Evolutionary conservation across 1,140 invertebrate species (phyloP), one percentile per base, ranked within the genome.

Genomic region (Parasteatoda tepidariorum): DNA sequence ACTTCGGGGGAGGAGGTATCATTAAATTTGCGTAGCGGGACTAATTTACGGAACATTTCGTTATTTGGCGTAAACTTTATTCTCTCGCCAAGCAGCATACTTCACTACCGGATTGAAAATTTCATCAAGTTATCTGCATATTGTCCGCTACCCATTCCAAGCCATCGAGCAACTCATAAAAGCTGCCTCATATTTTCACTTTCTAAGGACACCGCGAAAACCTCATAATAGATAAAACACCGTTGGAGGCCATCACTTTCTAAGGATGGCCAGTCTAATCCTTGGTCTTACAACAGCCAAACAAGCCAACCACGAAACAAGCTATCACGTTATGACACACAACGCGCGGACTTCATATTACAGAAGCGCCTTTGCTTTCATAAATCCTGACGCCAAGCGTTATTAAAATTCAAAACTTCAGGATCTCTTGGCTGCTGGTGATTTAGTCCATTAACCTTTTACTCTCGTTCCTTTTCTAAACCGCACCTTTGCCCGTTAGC

Each of bases 371-470:
- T 48, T 48, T 48, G 28, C 62, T 18, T 9, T 30, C 62, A 66
- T 30, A 34, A 66, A 66, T 34, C 31, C 62, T 6, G 28, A 66
- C n/a, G 33, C 62, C 38, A 18, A 18, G 38, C 62, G 62, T 66
- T 66, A 66, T 66, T 66, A 66, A 66, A 66, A 66, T 66, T 66
- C 62, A 66, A 66, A 66, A 66, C 62, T 66, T 66, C 28, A n/a
- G 62, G 28, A 66, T 66, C 62, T 66, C 62, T 18, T 28, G 28
- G 62, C 31, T 34, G 24, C 62, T 13, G 9, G 62, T 66, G 62
- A 66, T 66, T 66, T 34, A 30, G 62, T 66, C 62, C 62, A 66
- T 66, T 66, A 66, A 66, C 62, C 62, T 34, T 22, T 48, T 66
- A 30, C 62, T n/a, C 62, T 48, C 38, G 9, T 22, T 24, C 18